Base-by-base conservation (phyloP, 2,113 vertebrate species). In the Uria aalge region DNA sequence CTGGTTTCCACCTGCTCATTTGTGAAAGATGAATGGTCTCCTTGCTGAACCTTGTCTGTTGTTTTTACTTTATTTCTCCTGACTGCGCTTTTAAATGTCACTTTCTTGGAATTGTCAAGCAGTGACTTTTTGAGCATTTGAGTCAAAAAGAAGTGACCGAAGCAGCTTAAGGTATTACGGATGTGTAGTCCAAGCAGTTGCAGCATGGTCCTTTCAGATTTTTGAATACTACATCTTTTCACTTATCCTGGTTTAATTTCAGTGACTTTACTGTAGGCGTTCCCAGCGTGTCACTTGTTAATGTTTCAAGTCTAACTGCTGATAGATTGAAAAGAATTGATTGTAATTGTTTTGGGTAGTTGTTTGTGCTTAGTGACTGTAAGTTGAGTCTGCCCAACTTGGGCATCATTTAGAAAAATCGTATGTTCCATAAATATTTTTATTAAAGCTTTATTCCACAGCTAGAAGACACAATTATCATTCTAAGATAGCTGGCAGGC, bases 381-480 rank as follows among this genome's bases (percentile, higher is more conserved):
- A 67, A 80, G 68, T 67, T 36, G 73, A n/a, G 32, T 26, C 77
- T 90, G 41, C 78, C 18, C 45, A 50, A 69, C 62, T 66, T 72
- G 71, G 52, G 43, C 67, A 83, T 94, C 29, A 9, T 86, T 90
- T 45, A 77, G 59, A 92, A 77, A 87, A 94, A 85, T 74, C 73
- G 36, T 48, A 15, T 45, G 38, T 83, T 93, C 81, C 63, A 90
- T 96, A 94, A 96, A 93, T 96, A 91, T 94, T 91, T 96, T 93
- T 85, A 92, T 96, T 96, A 96, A 95, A 82, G 55, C 48, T 94
- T 90, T 91, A 92, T 94, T 96, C 75, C 92, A 80, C 81, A 72
- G 57, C 57, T 96, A 88, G 85, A 90, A 91, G 92, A 63, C 47
- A 82, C 90, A 96, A 96, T 97, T 95, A 41, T 50, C 32, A 40